phyloP scores from a whole-genome alignment of 2,888 invertebrate species.

The Andrena bicolor region DNA sequence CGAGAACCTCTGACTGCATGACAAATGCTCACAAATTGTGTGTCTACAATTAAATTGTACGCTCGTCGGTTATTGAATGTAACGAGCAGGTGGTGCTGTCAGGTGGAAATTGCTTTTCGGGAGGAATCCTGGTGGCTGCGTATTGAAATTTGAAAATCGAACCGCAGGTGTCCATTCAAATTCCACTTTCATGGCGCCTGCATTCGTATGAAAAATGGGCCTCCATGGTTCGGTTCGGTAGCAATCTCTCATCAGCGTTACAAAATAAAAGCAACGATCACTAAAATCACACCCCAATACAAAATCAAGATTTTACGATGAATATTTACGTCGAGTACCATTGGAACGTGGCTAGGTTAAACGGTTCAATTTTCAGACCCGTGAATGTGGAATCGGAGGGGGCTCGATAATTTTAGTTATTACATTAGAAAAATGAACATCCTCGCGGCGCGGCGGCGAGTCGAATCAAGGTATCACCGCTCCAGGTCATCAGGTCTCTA shows the following conservation, averaged over 20 bases:
- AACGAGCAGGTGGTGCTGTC: constrained; percentile 43
- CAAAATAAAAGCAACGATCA: background rate
- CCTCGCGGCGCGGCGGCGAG: too few relatives aligned
- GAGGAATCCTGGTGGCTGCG: constrained; percentile 18
- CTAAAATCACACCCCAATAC: background rate
- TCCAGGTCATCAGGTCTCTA: too few relatives aligned
- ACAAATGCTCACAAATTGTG: constrained; percentile 17
- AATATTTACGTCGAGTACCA: background rate
- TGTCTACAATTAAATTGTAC: constrained; percentile 33
- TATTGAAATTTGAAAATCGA: constrained; percentile 33
- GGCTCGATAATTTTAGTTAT: too few relatives aligned
- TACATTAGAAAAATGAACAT: too few relatives aligned
- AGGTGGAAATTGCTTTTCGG: constrained; percentile 34
- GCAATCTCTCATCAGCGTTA: background rate
- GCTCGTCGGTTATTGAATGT: constrained; percentile 20
- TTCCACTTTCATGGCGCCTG: background rate
- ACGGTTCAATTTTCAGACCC: too few relatives aligned
- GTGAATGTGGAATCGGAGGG: too few relatives aligned
- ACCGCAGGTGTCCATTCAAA: constrained; percentile 28
- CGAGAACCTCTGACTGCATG: constrained; percentile 28
- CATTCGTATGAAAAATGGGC: background rate
- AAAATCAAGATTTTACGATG: background rate
- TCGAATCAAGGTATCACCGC: too few relatives aligned
- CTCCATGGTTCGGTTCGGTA: background rate
- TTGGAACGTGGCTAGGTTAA: too few relatives aligned